Conservation (phyloP, 2,113 vertebrate genomes). For the Meriones unguiculatus region DNA sequence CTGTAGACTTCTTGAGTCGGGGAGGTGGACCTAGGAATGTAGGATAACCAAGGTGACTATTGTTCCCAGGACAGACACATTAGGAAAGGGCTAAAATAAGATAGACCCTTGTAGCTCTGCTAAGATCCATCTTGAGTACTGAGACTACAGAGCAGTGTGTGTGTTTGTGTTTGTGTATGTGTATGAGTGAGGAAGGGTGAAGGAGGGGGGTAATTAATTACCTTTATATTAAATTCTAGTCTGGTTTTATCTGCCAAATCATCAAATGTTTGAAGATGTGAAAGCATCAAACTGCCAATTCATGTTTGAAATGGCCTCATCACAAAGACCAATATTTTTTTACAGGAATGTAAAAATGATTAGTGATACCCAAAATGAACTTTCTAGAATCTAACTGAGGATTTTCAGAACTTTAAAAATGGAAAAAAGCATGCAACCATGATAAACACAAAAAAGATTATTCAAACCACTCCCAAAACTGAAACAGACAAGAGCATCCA, state of each 20-base stretch:
- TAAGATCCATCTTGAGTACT: not conserved
- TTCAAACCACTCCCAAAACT: not conserved
- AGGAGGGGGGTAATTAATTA: not conserved
- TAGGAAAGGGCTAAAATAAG: not conserved
- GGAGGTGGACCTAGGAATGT: not conserved
- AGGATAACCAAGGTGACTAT: not conserved
- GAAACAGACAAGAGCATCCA: not conserved
- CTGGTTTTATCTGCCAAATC: not conserved
- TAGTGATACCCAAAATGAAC: not conserved
- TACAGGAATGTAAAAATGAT: not conserved
- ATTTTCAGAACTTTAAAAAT: not conserved
- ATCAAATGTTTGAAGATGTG: not conserved
- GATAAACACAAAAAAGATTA: slow-evolving; percentile 2
- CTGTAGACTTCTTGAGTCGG: not conserved
- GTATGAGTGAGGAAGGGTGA: not conserved
- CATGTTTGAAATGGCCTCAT: not conserved
- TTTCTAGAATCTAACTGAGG: slow-evolving; percentile 13
- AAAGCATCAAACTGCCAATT: not conserved
- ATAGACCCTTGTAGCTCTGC: not conserved
- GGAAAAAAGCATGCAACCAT: not conserved
- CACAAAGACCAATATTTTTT: not conserved
- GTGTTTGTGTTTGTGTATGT: not conserved
- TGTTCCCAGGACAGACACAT: not conserved
- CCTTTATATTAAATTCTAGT: not conserved
- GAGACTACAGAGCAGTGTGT: not conserved